Evolutionary conservation across 2,888 invertebrate species (phyloP).

Genomic region (Apamea crenata): DNA sequence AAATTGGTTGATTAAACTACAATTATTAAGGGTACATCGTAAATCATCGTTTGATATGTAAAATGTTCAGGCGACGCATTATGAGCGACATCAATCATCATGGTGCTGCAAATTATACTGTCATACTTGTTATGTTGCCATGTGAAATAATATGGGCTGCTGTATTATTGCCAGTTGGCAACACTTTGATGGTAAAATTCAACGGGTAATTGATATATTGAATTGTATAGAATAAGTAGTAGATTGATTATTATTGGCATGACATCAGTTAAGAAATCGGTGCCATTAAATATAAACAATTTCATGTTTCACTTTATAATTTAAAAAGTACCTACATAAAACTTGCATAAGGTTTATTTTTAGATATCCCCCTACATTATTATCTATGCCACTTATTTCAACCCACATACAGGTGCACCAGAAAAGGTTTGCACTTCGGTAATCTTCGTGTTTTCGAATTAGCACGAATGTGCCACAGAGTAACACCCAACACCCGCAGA

Average conservation of each 20-base stretch:
- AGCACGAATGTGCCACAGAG: too few relatives aligned
- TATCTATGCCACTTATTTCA: neutral
- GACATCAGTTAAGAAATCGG: neutral
- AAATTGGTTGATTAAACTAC: constrained; percentile 46
- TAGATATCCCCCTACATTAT: neutral
- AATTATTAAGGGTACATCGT: constrained; percentile 53
- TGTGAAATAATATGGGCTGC: constrained; percentile 21
- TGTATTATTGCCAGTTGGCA: constrained; percentile 19
- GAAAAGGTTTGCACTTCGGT: neutral
- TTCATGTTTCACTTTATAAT: neutral
- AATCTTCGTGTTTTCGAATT: neutral
- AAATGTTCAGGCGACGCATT: constrained; percentile 51
- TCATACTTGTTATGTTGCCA: constrained; percentile 37
- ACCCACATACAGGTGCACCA: neutral
- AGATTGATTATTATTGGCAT: neutral
- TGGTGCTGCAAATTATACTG: constrained; percentile 55
- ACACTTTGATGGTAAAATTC: neutral
- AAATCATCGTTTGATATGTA: constrained; percentile 52
- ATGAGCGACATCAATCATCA: constrained; percentile 58
- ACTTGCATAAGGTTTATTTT: neutral
- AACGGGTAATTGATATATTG: neutral
- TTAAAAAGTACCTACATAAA: neutral
- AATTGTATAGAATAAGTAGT: neutral
- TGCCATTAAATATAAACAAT: neutral
- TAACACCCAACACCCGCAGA: too few relatives aligned